phyloP scores from a whole-genome alignment of 2,113 vertebrate species.

The Oreochromis spilurus region DNA sequence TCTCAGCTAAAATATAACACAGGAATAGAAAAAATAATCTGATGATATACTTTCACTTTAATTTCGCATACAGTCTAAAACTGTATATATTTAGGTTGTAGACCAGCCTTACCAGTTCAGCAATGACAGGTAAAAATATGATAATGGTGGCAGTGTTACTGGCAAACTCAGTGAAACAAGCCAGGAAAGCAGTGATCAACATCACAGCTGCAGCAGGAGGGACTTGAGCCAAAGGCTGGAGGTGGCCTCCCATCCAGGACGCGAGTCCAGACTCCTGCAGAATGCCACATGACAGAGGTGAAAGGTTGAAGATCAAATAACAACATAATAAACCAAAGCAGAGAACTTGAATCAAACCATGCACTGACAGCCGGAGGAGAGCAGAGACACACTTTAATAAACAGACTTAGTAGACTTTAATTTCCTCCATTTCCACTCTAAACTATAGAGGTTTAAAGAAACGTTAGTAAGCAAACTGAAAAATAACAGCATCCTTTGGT shows the following conservation, averaged over 20 bases:
- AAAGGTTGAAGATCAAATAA: conserved; percentile 20
- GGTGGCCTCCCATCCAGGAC: conserved; percentile 85
- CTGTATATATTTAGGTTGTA: not conserved
- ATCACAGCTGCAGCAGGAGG: conserved; percentile 82
- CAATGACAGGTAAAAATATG: conserved; percentile 90
- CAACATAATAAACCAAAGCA: conserved; percentile 27
- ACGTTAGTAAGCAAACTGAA: not conserved
- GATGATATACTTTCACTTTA: not conserved
- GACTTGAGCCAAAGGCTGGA: conserved; percentile 84
- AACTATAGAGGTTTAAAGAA: not conserved
- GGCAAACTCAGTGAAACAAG: conserved; percentile 94
- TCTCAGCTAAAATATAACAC: not conserved
- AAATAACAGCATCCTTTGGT: not conserved
- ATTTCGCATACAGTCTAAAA: not conserved
- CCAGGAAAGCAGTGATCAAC: conserved; percentile 83
- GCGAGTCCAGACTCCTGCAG: conserved; percentile 91
- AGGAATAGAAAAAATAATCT: not conserved
- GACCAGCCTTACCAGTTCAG: conserved; percentile 84
- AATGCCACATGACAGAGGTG: not conserved
- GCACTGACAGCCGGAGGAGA: not conserved
- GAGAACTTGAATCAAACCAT: not conserved
- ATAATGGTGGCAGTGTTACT: conserved; percentile 97
- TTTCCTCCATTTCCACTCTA: not conserved
- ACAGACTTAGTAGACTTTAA: not conserved
- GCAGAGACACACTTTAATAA: not conserved